These are phyloP conservation scores for Sapayoa aenigma DNA, from an alignment of 2,113 vertebrate species.

Conservation along the genomic window DNA sequence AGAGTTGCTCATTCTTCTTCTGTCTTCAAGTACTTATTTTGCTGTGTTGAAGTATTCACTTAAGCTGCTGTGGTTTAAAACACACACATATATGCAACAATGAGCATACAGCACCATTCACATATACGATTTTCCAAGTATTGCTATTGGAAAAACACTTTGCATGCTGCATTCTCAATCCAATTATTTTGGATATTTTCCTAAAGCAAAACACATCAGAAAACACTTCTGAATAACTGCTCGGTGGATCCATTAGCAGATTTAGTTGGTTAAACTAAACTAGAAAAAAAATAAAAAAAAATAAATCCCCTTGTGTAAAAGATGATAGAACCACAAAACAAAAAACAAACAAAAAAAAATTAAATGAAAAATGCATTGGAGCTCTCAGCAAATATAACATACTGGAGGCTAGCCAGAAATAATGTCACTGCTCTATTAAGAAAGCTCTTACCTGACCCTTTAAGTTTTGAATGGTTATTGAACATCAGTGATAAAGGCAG, in stretches of 20 bases:
- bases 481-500: slow-evolving; percentile 69
- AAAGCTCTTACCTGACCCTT: slow-evolving; percentile 69
- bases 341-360: background rate
- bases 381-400: slow-evolving; percentile 53
- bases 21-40: background rate
- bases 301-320: background rate
- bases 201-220: slow-evolving; percentile 28
- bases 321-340: slow-evolving; percentile 23
- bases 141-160: slow-evolving; percentile 47
- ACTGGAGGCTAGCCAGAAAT: slow-evolving; percentile 31
- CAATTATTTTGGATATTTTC: slow-evolving; percentile 27
- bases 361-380: slow-evolving; percentile 40
- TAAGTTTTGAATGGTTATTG: slow-evolving; percentile 69
- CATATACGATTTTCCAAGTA: slow-evolving; percentile 48
- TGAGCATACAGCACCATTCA: slow-evolving; percentile 47
- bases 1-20: background rate
- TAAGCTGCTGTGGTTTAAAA: background rate
- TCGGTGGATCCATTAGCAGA: background rate
- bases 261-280: background rate
- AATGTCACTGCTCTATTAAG: slow-evolving; percentile 65
- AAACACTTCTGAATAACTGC: background rate
- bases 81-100: slow-evolving; percentile 48
- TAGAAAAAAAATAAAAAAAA: background rate
- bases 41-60: background rate
- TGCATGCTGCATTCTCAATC: slow-evolving; percentile 37